Evolutionary conservation across 2,888 invertebrate species (phyloP).

Genomic region (Agonum fuliginosum): DNA sequence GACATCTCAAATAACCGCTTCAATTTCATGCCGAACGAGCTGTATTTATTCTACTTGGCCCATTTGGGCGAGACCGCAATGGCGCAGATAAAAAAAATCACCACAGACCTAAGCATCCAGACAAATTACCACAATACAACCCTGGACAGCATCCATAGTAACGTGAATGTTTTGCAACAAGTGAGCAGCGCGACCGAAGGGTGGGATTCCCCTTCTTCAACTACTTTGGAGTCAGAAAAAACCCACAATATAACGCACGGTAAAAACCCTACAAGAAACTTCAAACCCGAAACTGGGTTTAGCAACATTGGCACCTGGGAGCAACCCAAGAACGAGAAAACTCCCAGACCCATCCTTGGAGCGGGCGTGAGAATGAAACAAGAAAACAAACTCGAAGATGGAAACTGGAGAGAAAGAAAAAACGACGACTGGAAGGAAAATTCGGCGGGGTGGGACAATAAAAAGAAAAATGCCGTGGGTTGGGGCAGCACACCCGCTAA

Average conservation of each 20-base stretch:
- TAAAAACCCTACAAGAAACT: conserved; percentile 32
- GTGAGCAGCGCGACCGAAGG: conserved; percentile 48
- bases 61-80: conserved; percentile 69
- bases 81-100: conserved; percentile 60
- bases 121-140: conserved; percentile 67
- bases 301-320: conserved; percentile 57
- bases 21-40: conserved; percentile 68
- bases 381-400: conserved; percentile 61
- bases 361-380: conserved; percentile 67
- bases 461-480: conserved; percentile 63
- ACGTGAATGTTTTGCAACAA: conserved; percentile 69
- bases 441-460: conserved; percentile 62
- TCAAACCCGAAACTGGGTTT: conserved; percentile 36
- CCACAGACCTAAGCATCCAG: conserved; percentile 67
- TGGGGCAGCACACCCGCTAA: conserved; percentile 60
- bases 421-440: conserved; percentile 61
- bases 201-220: conserved; percentile 63
- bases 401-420: conserved; percentile 63
- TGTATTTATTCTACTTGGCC: conserved; percentile 70
- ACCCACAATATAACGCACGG: neutral
- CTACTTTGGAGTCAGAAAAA: conserved; percentile 2
- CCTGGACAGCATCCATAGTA: conserved; percentile 68
- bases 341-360: conserved; percentile 70
- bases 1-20: conserved; percentile 71
- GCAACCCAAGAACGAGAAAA: conserved; percentile 62